Conservation (phyloP, 2,113 vertebrate species). For the Scytalopus superciliaris region DNA sequence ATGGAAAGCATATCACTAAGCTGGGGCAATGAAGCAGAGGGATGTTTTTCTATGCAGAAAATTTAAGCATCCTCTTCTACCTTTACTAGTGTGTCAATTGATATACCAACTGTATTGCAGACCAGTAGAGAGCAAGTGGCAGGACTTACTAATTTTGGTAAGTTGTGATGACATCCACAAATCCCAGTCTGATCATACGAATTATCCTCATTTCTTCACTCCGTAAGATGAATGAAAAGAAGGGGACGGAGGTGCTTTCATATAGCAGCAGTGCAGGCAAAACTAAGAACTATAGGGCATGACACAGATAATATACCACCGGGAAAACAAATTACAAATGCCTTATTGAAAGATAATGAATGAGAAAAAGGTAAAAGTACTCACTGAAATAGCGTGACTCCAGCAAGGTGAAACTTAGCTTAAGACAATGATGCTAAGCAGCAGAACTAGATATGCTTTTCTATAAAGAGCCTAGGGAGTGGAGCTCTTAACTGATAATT, state of each 20-base stretch:
- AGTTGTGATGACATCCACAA: neutral
- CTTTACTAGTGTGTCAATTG: neutral
- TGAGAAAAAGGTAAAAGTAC: neutral
- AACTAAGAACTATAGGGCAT: neutral
- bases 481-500: neutral
- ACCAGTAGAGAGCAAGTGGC: neutral
- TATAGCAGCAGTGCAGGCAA: neutral
- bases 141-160: neutral
- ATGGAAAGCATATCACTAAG: neutral
- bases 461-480: neutral
- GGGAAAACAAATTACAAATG: neutral
- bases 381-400: neutral
- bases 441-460: neutral
- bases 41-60: neutral
- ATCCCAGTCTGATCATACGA: neutral
- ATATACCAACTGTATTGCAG: neutral
- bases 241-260: neutral
- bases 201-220: neutral
- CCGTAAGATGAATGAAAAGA: neutral
- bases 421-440: neutral
- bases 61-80: neutral
- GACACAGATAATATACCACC: neutral
- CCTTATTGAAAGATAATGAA: neutral
- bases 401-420: neutral
- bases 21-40: neutral